Evolutionary conservation across 2,113 vertebrate species (phyloP).

Genomic region (Hystrix cristata): DNA sequence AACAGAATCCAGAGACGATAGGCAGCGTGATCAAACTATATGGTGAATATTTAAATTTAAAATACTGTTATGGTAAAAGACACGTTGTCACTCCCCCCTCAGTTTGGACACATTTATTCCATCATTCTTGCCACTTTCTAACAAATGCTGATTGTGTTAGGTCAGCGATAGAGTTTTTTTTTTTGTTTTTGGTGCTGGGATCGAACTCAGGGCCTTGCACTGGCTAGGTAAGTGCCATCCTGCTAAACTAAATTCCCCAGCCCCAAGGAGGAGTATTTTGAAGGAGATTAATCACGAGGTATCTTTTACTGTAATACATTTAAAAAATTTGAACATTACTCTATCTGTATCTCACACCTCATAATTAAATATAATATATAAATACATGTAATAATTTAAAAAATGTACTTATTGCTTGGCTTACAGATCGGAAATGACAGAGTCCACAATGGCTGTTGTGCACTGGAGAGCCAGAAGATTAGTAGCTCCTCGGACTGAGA

Average conservation of each 20-base stretch:
- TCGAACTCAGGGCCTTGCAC: too few species aligned
- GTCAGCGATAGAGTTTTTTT: too few species aligned
- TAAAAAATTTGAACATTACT: not conserved
- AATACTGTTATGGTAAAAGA: not conserved
- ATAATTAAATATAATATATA: not conserved
- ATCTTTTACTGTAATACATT: not conserved
- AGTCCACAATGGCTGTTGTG: not conserved
- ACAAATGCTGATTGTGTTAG: too few species aligned
- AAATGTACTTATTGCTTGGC: not conserved
- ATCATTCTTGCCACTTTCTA: not conserved
- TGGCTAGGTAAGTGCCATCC: too few species aligned
- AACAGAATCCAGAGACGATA: not conserved
- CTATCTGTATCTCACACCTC: not conserved
- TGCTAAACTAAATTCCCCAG: too few species aligned
- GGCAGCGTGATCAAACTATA: not conserved
- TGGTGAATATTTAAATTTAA: not conserved
- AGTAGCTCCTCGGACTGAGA: not conserved
- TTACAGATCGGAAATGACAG: not conserved
- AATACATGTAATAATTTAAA: not conserved
- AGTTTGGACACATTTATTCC: not conserved
- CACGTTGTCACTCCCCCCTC: too few species aligned
- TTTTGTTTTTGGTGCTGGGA: too few species aligned
- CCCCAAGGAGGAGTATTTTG: not conserved
- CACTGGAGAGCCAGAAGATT: not conserved
- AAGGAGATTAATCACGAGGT: not conserved